Percentiles rank a stretch among this genome's conserved stretches.
These are phyloP conservation scores for Drosophila nr. medialis DNA, from an alignment of 2,888 invertebrate genomes.

Conservation along the genomic window DNA sequence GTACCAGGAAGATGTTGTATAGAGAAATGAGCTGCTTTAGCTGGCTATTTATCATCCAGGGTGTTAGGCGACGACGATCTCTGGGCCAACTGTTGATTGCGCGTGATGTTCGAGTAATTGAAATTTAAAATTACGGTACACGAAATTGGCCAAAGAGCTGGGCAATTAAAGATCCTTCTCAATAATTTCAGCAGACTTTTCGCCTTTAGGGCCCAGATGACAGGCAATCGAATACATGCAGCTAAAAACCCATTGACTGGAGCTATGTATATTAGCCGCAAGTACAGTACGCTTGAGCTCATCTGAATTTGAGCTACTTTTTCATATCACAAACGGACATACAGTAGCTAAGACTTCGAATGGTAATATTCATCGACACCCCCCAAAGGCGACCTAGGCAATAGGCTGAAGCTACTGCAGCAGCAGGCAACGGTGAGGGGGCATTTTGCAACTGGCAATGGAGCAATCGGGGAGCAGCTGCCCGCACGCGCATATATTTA, in stretches of 20 bases:
- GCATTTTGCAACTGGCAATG: conserved; percentile 14
- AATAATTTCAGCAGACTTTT: conserved; percentile 72
- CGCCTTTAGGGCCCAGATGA: conserved; percentile 49
- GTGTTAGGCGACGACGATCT: conserved; percentile 42
- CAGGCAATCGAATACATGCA: conserved; percentile 25
- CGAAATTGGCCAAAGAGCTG: conserved; percentile 36
- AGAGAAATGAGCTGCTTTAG: conserved; percentile 30
- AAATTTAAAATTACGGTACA: conserved; percentile 63
- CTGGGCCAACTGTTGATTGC: conserved; percentile 69
- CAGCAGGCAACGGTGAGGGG: background rate
- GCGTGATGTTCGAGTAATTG: conserved; percentile 74
- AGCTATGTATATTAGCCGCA: conserved; percentile 13
- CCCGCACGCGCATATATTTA: conserved; percentile 82
- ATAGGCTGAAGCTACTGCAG: conserved; percentile 22
- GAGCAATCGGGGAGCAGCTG: conserved; percentile 57
- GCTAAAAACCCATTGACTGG: conserved; percentile 7
- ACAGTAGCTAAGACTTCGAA: conserved; percentile 63
- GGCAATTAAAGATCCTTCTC: conserved; percentile 63
- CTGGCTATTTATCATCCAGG: conserved; percentile 64
- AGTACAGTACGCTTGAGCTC: conserved; percentile 37
- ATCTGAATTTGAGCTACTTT: conserved; percentile 49
- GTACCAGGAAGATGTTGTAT: conserved; percentile 40
- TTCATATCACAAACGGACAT: conserved; percentile 33
- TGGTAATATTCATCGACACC: conserved; percentile 63
- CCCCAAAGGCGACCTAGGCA: conserved; percentile 33